phyloP scores from a whole-genome alignment of 2,797 vertebrate genomes.

The Remorina albescens region DNA sequence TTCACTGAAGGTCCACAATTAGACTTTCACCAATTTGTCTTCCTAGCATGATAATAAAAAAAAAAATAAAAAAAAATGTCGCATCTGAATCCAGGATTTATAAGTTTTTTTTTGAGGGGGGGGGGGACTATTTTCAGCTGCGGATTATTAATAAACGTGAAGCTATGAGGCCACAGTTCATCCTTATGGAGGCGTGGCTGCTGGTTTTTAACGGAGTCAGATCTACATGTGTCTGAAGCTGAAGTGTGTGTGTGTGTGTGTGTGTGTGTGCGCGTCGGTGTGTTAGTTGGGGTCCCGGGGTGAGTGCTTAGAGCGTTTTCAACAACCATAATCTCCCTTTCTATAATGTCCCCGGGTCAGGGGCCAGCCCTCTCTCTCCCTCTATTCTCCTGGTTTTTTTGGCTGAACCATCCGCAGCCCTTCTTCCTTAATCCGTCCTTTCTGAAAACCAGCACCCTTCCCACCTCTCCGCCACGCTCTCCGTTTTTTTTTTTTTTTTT shows the following conservation, averaged over 20 bases:
- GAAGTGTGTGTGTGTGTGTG: constrained; percentile 37
- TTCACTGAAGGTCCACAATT: too few relatives aligned
- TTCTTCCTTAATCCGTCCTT: constrained; percentile 70
- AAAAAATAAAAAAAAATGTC: not conserved
- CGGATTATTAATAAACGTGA: not conserved
- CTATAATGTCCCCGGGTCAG: constrained; percentile 86
- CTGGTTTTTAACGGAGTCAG: not conserved
- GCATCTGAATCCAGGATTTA: accelerated
- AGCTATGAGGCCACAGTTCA: not conserved
- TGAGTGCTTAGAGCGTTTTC: constrained; percentile 86
- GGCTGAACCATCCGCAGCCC: constrained; percentile 74
- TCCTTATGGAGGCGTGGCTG: not conserved
- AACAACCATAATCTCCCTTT: constrained; percentile 89
- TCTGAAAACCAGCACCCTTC: constrained; percentile 50
- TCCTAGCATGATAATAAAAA: not conserved
- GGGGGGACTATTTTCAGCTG: constrained; percentile 16
- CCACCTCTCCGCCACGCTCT: constrained; percentile 72
- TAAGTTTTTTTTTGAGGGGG: too few relatives aligned
- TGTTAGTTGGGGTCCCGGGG: constrained; percentile 83
- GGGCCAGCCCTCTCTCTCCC: constrained; percentile 75
- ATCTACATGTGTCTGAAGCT: not conserved
- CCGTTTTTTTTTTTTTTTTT: too few relatives aligned
- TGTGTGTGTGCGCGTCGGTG: constrained; percentile 63
- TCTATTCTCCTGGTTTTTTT: constrained; percentile 72
- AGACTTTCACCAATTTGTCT: too few relatives aligned